A percentile compares a stretch with the other conserved stretches of the same genome.
Conservation (phyloP, 2,888 invertebrate genomes). For the Xylocampa areola region DNA sequence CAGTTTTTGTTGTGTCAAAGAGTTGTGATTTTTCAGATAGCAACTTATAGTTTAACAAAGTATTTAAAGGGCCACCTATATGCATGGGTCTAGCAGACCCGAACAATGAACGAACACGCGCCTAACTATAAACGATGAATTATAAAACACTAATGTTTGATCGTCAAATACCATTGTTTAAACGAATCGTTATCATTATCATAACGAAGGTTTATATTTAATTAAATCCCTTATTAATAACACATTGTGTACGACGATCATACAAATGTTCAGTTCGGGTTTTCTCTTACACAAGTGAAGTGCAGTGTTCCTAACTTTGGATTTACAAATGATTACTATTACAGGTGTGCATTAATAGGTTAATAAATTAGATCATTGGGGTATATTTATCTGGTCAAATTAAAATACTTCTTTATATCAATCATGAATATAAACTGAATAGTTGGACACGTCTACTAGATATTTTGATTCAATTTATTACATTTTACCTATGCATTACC, state of each 20-base stretch:
- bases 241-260: constrained; percentile 8
- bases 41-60: too few species aligned
- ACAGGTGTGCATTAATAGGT: background rate
- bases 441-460: too few species aligned
- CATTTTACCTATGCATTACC: too few species aligned
- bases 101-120: background rate
- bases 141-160: constrained; percentile 18
- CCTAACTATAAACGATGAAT: constrained; percentile 1
- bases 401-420: too few species aligned
- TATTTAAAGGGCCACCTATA: background rate
- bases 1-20: too few species aligned
- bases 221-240: constrained; percentile 13
- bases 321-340: constrained; percentile 8
- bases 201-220: constrained; percentile 11
- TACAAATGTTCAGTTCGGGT: constrained; percentile 10
- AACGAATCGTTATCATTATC: constrained; percentile 7
- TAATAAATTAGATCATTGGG: too few species aligned
- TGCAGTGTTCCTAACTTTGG: constrained; percentile 1
- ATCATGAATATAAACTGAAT: too few species aligned
- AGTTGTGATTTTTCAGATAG: too few species aligned
- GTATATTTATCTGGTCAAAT: too few species aligned
- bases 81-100: background rate
- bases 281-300: constrained; percentile 10
- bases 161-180: constrained; percentile 41
- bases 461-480: too few species aligned